Conservation (phyloP, 2,888 invertebrate species). For the Drosophila meridionalis region DNA sequence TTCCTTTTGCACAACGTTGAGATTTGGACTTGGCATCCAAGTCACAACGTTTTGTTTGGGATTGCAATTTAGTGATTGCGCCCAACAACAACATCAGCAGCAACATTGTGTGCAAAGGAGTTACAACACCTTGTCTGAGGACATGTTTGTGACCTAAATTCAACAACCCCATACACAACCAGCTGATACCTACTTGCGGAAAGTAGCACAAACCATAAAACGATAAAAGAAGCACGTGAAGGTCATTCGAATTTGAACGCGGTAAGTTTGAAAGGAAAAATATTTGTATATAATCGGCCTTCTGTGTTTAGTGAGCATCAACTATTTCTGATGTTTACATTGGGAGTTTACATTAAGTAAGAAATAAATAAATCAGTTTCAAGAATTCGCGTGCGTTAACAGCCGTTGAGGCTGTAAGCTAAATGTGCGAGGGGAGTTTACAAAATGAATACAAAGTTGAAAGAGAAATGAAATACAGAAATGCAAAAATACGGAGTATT, state of each 20-base stretch:
- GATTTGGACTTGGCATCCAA: conserved; percentile 1
- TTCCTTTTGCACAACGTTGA: background rate
- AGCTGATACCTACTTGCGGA: conserved; percentile 34
- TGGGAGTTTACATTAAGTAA: conserved; percentile 8
- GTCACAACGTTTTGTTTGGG: conserved; percentile 7
- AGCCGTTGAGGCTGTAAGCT: background rate
- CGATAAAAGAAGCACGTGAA: conserved; percentile 28
- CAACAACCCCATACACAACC: conserved; percentile 38
- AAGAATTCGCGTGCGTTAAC: background rate
- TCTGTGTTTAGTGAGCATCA: background rate
- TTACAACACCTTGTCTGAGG: conserved; percentile 44
- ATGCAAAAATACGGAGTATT: background rate
- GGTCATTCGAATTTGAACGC: conserved; percentile 41
- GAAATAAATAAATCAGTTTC: background rate
- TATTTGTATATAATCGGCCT: background rate
- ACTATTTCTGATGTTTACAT: background rate
- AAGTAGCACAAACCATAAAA: conserved; percentile 47
- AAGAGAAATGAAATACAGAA: too few species aligned
- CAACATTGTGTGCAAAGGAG: conserved; percentile 22
- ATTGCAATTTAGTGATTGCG: conserved; percentile 17
- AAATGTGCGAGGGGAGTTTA: background rate
- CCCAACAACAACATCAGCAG: background rate
- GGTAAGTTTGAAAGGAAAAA: conserved; percentile 34
- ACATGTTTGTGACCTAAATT: conserved; percentile 71
- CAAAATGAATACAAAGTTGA: background rate